Conservation (phyloP, 2,113 vertebrate species). For the Geococcyx californianus region DNA sequence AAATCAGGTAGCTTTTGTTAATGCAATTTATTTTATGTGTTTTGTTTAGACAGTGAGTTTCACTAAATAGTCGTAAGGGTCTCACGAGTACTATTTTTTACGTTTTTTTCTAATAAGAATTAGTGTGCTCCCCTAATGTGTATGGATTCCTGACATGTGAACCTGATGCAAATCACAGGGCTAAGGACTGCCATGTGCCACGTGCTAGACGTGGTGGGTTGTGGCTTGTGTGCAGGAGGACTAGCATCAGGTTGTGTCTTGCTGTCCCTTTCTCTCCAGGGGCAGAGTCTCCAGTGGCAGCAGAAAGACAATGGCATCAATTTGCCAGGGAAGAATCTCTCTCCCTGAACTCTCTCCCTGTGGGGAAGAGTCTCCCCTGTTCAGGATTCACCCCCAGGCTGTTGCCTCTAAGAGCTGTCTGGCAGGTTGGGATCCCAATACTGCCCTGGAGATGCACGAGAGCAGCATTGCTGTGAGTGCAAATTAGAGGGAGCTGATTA, state of each 20-base stretch:
- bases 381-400: not conserved
- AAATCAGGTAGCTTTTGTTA: not conserved
- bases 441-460: not conserved
- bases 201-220: accelerated
- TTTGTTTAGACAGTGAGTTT: not conserved
- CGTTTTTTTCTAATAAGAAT: not conserved
- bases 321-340: not conserved
- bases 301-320: accelerated
- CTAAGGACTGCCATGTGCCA: not conserved
- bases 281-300: not conserved
- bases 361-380: not conserved
- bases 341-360: not conserved
- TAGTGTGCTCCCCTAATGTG: not conserved
- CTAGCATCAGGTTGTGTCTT: too few species aligned
- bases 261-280: not conserved
- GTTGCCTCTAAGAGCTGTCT: not conserved
- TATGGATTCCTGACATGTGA: not conserved
- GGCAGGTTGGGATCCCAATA: accelerated
- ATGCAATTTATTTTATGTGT: not conserved
- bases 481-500: not conserved
- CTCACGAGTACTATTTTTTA: not conserved
- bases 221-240: not conserved
- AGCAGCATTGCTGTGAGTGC: not conserved
- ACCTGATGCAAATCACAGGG: not conserved
- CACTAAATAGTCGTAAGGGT: not conserved